These are phyloP conservation scores for Desmodus rotundus DNA, from an alignment of 2,113 vertebrate genomes.

Conservation along the genomic window DNA sequence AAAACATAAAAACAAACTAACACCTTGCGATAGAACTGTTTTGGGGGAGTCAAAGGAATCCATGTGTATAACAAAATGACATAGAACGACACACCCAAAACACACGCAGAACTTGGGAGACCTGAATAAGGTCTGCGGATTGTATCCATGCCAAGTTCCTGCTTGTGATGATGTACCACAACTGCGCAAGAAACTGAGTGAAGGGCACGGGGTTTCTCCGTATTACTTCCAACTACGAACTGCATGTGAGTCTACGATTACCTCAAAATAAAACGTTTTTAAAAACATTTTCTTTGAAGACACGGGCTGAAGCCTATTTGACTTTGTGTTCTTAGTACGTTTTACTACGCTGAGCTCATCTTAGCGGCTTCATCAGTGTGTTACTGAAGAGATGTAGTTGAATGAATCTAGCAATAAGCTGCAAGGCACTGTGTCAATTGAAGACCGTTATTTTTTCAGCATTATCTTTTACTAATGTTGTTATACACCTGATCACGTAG, in stretches of 20 bases:
- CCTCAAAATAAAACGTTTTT: not conserved
- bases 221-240: not conserved
- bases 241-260: not conserved
- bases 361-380: not conserved
- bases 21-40: rapidly evolving
- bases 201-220: not conserved
- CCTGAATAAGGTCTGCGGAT: not conserved
- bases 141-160: not conserved
- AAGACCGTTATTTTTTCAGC: not conserved
- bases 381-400: not conserved
- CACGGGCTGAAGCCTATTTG: rapidly evolving
- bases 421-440: not conserved
- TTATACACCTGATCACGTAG: not conserved
- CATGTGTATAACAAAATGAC: not conserved
- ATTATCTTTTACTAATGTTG: not conserved
- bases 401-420: not conserved
- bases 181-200: not conserved
- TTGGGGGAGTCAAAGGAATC: not conserved
- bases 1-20: not conserved
- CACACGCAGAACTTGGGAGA: not conserved
- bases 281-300: not conserved
- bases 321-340: not conserved
- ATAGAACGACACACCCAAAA: not conserved
- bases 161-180: not conserved
- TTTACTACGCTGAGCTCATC: not conserved